Base-by-base conservation (phyloP, 2,888 invertebrate genomes). In the Volucella inanis region DNA sequence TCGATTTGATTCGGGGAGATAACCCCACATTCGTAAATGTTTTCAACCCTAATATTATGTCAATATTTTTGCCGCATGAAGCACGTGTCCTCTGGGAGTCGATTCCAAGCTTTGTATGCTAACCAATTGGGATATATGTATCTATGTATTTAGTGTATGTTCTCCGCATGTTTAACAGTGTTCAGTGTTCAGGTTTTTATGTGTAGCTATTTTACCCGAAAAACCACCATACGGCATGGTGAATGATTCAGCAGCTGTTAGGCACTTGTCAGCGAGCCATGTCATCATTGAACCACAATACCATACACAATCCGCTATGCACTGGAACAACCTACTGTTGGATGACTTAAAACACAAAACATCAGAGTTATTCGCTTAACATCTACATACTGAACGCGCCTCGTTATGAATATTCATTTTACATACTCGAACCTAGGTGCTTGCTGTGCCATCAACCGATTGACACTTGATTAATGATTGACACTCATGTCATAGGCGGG, bases 401-500 rank as follows among this genome's bases (percentile, higher is more conserved):
- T 14, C 10, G 49, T 12, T 41, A 55, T 61, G 61, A 54, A 59
- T 72, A 75, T 76, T 43, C 54, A 82, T 68, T 50, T 52, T 59
- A 41, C 39, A 12, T n/a, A n/a, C n/a, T 8, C n/a, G 47, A 9
- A 22, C 45, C 57, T 47, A 47, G 6, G 31, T 31, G 31, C 31
- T 31, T 55, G 22, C 47, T 68, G 54, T 47, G 41, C 31, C 61
- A 61, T 65, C 55, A 47, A 70, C 49, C 80, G 77, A 77, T 85
- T 85, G 85, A 72, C 85, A 85, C 85, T 81, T 81, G 85, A 81
- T 85, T 72, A 81, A 85, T 77, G 81, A 85, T 81, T 81, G 76
- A 85, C 85, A 85, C 72, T 77, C 39, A 85, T 77, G 68, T 39
- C 65, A 55, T 55, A 47, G n/a, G 18, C 18, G 54, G 14, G 50